Conservation (phyloP, 2,113 vertebrate genomes). For the Stegostoma tigrinum region DNA sequence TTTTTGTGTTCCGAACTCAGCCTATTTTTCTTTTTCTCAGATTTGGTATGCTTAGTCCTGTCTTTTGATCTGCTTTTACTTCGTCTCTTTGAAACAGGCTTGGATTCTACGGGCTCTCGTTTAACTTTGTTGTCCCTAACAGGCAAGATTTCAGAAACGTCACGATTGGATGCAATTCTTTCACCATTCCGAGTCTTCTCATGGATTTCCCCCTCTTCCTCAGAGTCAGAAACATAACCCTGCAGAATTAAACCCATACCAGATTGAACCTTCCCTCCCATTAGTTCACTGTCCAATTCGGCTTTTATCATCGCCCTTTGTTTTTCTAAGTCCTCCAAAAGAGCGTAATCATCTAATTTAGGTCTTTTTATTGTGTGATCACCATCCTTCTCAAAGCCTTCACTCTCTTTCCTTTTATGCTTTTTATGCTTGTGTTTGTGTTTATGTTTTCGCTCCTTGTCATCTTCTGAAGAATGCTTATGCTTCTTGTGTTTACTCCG, state of each 20-base stretch:
- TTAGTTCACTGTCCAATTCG: slow-evolving; percentile 94
- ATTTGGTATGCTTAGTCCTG: slow-evolving; percentile 68
- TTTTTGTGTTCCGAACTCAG: slow-evolving; percentile 54
- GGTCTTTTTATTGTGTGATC: slow-evolving; percentile 79
- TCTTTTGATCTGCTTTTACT: slow-evolving; percentile 82
- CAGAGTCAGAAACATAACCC: slow-evolving; percentile 94
- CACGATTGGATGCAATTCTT: slow-evolving; percentile 60
- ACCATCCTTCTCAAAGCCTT: slow-evolving; percentile 64
- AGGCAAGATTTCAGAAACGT: slow-evolving; percentile 47
- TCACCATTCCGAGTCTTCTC: slow-evolving; percentile 79
- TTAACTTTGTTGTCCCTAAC: slow-evolving; percentile 62
- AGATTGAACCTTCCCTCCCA: slow-evolving; percentile 96
- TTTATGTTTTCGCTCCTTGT: slow-evolving; percentile 87
- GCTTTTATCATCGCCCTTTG: slow-evolving; percentile 96
- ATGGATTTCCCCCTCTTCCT: slow-evolving; percentile 85
- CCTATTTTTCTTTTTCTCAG: slow-evolving; percentile 78
- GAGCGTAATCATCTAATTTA: slow-evolving; percentile 85
- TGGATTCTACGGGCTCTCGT: slow-evolving; percentile 73
- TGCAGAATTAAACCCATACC: slow-evolving; percentile 97
- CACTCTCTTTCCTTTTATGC: slow-evolving; percentile 82
- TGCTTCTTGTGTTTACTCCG: slow-evolving; percentile 98
- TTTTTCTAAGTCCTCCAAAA: slow-evolving; percentile 95
- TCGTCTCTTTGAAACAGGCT: slow-evolving; percentile 70
- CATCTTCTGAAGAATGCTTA: slow-evolving; percentile 85
- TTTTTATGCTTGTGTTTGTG: slow-evolving; percentile 96